Percentiles rank a stretch among this genome's conserved stretches.
phyloP scores from a whole-genome alignment of 2,888 invertebrate genomes.

The Willowsia nigromaculata region DNA sequence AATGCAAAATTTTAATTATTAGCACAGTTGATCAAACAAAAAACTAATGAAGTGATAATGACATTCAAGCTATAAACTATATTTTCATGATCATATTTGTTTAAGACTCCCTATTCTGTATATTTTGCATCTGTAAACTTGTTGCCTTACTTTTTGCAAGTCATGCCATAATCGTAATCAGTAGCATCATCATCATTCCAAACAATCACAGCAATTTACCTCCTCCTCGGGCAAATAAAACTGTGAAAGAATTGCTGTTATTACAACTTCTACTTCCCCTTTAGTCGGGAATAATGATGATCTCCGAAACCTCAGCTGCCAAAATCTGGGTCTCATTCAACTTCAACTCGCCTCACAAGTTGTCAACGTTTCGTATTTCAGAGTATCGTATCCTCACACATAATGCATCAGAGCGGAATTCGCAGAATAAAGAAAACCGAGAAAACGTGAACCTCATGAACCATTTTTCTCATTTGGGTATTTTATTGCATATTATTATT shows the following conservation, averaged over 20 bases:
- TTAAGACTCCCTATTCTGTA: too few species aligned
- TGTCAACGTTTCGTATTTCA: neutral
- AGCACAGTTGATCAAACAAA: too few species aligned
- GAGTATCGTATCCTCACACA: neutral
- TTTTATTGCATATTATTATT: neutral
- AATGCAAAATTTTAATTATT: too few species aligned
- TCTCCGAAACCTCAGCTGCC: constrained; percentile 11
- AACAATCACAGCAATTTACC: constrained; percentile 29
- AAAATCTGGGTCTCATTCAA: neutral
- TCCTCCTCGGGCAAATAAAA: constrained; percentile 23
- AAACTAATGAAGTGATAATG: too few species aligned
- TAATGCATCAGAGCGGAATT: neutral
- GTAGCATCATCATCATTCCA: neutral
- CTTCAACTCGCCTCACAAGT: neutral
- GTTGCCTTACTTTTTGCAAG: constrained; percentile 12
- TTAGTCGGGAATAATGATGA: neutral
- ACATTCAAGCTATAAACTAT: too few species aligned
- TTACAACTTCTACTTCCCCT: neutral
- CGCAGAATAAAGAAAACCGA: neutral
- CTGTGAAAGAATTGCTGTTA: neutral
- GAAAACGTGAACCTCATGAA: constrained; percentile 3
- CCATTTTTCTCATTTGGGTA: neutral
- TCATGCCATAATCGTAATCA: constrained; percentile 27
- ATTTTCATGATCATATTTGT: too few species aligned
- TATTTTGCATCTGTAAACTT: neutral